A percentile compares a stretch with the other conserved stretches of the same genome.
Conservation (phyloP, 2,888 invertebrate genomes). For the Entomobrya proxima region DNA sequence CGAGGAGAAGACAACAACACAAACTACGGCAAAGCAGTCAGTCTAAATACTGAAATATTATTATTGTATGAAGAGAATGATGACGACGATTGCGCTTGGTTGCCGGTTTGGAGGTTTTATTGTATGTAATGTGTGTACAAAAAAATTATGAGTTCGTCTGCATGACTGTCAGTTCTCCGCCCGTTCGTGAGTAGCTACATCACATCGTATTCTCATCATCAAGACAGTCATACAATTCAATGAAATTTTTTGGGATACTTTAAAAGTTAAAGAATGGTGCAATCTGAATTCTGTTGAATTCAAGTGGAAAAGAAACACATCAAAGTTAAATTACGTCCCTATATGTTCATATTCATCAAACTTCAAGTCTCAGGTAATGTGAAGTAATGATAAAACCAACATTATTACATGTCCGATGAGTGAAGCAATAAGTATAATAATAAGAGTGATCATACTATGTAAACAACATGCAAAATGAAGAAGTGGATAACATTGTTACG, state of each 20-base stretch:
- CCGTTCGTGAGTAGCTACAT: conserved; percentile 16
- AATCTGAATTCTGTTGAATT: too few species aligned
- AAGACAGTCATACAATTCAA: conserved; percentile 12
- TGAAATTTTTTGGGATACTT: conserved; percentile 1
- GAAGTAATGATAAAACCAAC: conserved; percentile 42
- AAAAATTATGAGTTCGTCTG: conserved; percentile 54
- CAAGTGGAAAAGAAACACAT: background rate
- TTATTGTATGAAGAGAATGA: background rate
- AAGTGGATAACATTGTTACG: too few species aligned
- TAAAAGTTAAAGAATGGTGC: background rate
- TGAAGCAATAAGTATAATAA: conserved; percentile 16
- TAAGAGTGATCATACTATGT: conserved; percentile 14
- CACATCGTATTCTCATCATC: conserved; percentile 10
- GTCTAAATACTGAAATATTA: background rate
- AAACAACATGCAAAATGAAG: conserved; percentile 32
- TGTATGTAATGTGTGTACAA: conserved; percentile 13
- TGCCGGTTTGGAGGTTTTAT: conserved; percentile 29
- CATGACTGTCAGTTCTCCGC: conserved; percentile 46
- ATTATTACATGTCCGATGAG: conserved; percentile 21
- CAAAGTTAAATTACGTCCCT: too few species aligned
- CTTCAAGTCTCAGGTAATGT: too few species aligned
- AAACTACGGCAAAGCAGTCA: background rate
- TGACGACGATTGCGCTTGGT: background rate
- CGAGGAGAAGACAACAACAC: background rate
- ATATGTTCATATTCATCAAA: background rate